A percentile compares a stretch with the other conserved stretches of the same genome.
Conservation (phyloP, 2,113 vertebrate genomes). For the Prunella fulvescens region DNA sequence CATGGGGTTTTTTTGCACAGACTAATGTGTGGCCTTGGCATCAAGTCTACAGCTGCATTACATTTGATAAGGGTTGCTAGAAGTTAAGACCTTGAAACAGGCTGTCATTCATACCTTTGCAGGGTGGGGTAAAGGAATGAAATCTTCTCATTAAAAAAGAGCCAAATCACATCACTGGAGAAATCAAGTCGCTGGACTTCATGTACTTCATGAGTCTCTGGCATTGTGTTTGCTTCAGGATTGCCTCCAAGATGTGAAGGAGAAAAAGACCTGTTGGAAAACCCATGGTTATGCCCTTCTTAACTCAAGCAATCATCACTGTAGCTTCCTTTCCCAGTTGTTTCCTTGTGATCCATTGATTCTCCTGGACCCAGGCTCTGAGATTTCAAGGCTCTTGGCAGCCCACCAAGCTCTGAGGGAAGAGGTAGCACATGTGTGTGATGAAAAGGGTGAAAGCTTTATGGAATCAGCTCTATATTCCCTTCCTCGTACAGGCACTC, state of each 20-base stretch:
- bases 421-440: neutral
- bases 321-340: neutral
- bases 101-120: neutral
- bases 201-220: neutral
- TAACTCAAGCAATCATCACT: neutral
- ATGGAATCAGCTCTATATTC: neutral
- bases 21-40: neutral
- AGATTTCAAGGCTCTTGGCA: neutral
- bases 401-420: neutral
- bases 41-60: neutral
- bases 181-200: neutral
- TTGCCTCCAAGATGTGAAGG: neutral
- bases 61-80: neutral
- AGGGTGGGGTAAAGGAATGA: neutral
- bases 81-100: neutral
- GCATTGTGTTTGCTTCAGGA: neutral
- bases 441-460: conserved; percentile 6
- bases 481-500: accelerated
- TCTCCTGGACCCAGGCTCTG: neutral
- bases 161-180: neutral
- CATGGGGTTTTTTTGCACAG: neutral
- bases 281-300: neutral
- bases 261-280: neutral
- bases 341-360: neutral
- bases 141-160: neutral